These are phyloP conservation scores for Chionis minor DNA, from an alignment of 2,113 vertebrate genomes.

Conservation along the genomic window DNA sequence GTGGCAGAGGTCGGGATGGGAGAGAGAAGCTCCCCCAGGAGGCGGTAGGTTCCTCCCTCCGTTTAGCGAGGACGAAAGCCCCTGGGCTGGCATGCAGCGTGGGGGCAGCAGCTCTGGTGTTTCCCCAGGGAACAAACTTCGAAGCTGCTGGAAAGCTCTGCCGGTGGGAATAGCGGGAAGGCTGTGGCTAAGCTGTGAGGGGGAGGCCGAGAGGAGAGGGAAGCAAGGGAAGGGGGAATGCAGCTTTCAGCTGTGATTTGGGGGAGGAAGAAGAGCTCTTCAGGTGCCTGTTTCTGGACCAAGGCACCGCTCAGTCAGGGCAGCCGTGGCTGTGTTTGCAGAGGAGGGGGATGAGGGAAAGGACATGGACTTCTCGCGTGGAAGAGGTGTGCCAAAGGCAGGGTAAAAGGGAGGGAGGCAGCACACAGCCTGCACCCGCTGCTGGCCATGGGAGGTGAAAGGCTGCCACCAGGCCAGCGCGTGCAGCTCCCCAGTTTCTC, in stretches of 20 bases:
- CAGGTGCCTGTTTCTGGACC: neutral
- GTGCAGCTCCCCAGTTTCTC: neutral
- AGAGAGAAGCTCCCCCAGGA: accelerated
- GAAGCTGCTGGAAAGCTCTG: neutral
- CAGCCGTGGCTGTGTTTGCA: neutral
- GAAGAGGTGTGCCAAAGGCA: neutral
- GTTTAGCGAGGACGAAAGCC: neutral
- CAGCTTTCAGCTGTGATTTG: neutral
- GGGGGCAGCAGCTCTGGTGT: neutral
- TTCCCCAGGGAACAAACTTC: neutral
- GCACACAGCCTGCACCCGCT: neutral
- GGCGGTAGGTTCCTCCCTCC: neutral
- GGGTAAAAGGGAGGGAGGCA: neutral
- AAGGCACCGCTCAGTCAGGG: neutral
- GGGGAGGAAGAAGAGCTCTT: neutral
- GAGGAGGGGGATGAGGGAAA: neutral
- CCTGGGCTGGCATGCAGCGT: neutral
- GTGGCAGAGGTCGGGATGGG: neutral
- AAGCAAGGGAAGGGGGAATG: neutral
- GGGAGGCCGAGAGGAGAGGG: neutral
- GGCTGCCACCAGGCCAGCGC: neutral
- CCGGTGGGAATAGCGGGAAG: neutral
- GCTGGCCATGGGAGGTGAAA: neutral
- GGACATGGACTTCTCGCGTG: neutral
- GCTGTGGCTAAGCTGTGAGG: neutral